Conservation (phyloP, 2,113 vertebrate genomes). For the Alexandromys fortis region DNA sequence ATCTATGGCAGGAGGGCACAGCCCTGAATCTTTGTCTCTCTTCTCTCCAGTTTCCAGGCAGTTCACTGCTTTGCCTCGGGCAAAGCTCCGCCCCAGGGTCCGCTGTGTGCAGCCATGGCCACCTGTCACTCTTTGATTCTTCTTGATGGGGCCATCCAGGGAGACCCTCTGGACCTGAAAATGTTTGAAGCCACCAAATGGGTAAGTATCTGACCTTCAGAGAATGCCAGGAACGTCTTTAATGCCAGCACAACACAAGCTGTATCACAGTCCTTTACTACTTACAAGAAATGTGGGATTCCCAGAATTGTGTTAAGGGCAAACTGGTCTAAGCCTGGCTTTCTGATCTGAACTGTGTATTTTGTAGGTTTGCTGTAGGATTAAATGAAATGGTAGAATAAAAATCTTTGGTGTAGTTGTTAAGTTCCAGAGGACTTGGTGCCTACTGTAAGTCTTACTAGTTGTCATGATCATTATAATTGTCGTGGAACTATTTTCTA, state of each 20-base stretch:
- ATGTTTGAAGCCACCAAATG: conserved; percentile 84
- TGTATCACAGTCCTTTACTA: not conserved
- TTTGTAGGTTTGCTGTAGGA: not conserved
- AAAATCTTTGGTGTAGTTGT: not conserved
- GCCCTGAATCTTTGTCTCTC: not conserved
- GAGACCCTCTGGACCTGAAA: conserved; percentile 84
- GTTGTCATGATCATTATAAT: not conserved
- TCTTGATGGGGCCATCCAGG: conserved; percentile 80
- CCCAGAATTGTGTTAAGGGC: not conserved
- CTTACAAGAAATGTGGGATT: not conserved
- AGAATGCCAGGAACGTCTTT: not conserved
- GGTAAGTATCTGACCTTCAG: conserved; percentile 70
- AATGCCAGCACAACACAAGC: not conserved
- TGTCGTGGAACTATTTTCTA: not conserved
- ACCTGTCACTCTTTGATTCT: conserved; percentile 83
- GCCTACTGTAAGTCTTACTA: not conserved
- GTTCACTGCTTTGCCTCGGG: conserved; percentile 72
- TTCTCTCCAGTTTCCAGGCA: conserved; percentile 81
- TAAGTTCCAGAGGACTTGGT: not conserved
- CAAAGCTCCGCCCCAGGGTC: conserved; percentile 74
- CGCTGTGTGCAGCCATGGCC: conserved; percentile 73
- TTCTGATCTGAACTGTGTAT: not conserved
- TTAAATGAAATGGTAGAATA: not conserved
- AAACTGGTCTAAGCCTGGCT: not conserved
- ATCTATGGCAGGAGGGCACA: not conserved